These are phyloP conservation scores for Rhea americana DNA, from an alignment of 2,113 vertebrate species.

Conservation along the genomic window DNA sequence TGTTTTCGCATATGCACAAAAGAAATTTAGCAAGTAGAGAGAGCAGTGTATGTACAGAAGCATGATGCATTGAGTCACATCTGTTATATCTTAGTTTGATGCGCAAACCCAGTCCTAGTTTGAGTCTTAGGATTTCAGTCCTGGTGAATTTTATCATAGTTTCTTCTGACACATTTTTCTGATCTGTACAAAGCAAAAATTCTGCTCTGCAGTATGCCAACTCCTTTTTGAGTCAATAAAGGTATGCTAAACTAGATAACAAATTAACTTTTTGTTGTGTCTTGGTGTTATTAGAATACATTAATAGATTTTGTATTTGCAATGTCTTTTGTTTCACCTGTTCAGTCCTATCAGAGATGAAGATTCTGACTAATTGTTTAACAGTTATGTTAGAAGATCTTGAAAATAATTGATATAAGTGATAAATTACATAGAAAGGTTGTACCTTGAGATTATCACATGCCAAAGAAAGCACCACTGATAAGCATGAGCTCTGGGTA, in stretches of 20 bases:
- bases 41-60: not conserved
- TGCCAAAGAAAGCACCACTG: too few species aligned
- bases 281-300: not conserved
- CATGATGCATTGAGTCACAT: not conserved
- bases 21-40: not conserved
- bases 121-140: not conserved
- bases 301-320: not conserved
- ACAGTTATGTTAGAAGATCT: not conserved
- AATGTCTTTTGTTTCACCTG: not conserved
- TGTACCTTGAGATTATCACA: too few species aligned
- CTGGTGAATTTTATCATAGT: not conserved
- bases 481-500: not conserved
- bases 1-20: not conserved
- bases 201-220: not conserved
- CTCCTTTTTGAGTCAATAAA: not conserved
- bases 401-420: not conserved
- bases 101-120: not conserved
- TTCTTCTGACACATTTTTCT: not conserved
- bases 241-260: not conserved
- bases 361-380: not conserved
- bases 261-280: not conserved
- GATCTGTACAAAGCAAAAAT: not conserved
- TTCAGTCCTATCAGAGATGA: not conserved
- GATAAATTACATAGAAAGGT: not conserved
- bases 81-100: rapidly evolving